Conservation (phyloP, 2,888 invertebrate genomes). For the Drosophila pseudotalamancana region DNA sequence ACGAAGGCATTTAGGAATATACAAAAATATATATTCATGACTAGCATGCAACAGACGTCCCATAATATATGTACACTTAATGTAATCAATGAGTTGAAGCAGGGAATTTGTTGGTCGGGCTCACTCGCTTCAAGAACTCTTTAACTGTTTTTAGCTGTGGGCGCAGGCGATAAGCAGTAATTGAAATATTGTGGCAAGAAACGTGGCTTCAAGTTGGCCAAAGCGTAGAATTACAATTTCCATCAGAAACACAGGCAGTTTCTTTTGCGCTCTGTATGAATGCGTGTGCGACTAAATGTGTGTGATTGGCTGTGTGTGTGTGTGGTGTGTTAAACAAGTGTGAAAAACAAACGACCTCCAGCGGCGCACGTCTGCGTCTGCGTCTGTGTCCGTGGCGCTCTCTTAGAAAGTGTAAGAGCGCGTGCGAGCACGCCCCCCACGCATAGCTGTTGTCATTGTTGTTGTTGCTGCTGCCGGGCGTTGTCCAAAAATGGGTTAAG, state of each 20-base stretch:
- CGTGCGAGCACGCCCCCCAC: slow-evolving; percentile 65
- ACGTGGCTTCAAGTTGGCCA: slow-evolving; percentile 70
- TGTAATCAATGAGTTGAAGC: not conserved
- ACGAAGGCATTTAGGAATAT: not conserved
- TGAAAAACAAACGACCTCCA: slow-evolving; percentile 77
- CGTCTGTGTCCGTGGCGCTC: slow-evolving; percentile 51
- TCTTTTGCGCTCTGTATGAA: slow-evolving; percentile 27
- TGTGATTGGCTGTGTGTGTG: not conserved
- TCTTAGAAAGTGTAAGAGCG: slow-evolving; percentile 64
- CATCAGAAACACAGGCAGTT: slow-evolving; percentile 30
- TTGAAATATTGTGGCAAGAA: slow-evolving; percentile 58
- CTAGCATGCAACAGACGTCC: too few species aligned
- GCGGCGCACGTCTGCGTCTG: slow-evolving; percentile 55
- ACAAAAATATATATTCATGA: not conserved
- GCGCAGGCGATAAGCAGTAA: slow-evolving; percentile 61
- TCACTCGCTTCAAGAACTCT: not conserved
- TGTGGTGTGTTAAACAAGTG: slow-evolving; percentile 68
- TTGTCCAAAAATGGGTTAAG: slow-evolving; percentile 64
- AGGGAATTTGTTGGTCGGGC: not conserved
- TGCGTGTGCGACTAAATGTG: slow-evolving; percentile 14
- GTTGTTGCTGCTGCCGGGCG: slow-evolving; percentile 20
- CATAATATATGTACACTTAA: too few species aligned
- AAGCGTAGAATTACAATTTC: slow-evolving; percentile 57
- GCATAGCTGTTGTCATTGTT: slow-evolving; percentile 40
- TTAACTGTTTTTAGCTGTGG: slow-evolving; percentile 34